These are phyloP conservation scores for Platycnemis pennipes DNA, from an alignment of 2,888 invertebrate genomes.

Conservation along the genomic window DNA sequence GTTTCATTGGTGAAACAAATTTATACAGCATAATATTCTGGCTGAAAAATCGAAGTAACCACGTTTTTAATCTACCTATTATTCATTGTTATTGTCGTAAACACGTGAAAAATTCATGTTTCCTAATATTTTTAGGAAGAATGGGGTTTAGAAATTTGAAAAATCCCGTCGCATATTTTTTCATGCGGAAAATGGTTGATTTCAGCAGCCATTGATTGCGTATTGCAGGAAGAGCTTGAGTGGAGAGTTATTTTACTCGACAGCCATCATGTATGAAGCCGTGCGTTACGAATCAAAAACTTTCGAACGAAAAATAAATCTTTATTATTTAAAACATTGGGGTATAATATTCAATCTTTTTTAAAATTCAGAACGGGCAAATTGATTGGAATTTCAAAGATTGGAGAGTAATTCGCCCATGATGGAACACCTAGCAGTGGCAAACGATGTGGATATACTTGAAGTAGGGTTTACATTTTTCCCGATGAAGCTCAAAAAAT, in stretches of 20 bases:
- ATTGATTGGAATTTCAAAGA: background rate
- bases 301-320: too few species aligned
- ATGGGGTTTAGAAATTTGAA: background rate
- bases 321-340: constrained; percentile 2
- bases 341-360: background rate
- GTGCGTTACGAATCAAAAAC: background rate
- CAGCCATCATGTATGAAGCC: background rate
- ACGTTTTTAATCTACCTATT: background rate
- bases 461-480: background rate
- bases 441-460: too few species aligned
- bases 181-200: background rate
- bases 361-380: background rate
- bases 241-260: background rate
- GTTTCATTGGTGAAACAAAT: background rate
- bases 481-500: background rate
- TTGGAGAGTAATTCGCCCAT: background rate
- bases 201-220: background rate
- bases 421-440: background rate
- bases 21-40: background rate
- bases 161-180: background rate
- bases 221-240: background rate
- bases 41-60: background rate
- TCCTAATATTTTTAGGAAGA: background rate
- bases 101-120: background rate
- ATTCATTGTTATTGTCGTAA: background rate